Conservation (phyloP, 2,113 vertebrate species). For the Casuarius casuarius region DNA sequence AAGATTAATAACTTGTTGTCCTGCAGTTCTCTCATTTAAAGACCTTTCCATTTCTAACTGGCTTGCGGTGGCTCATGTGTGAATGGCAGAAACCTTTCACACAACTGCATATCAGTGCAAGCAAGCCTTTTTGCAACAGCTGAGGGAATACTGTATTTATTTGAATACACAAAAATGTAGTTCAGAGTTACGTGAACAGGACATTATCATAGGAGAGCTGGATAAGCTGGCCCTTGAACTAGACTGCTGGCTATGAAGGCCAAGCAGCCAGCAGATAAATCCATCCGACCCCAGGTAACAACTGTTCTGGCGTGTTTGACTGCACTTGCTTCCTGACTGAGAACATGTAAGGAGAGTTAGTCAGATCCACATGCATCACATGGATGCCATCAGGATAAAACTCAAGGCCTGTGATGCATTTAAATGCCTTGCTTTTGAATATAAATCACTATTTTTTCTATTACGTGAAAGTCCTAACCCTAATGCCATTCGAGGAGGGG, state of each 20-base stretch:
- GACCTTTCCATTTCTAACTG: background rate
- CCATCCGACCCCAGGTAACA: background rate
- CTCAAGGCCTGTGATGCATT: background rate
- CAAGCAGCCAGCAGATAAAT: background rate
- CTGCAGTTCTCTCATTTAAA: background rate
- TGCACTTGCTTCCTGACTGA: background rate
- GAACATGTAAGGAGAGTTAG: background rate
- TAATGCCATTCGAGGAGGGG: background rate
- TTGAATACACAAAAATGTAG: background rate
- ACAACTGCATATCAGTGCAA: background rate
- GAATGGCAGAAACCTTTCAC: background rate
- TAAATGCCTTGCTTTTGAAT: background rate
- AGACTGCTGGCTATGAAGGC: background rate
- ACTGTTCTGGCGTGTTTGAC: background rate
- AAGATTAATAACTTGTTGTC: no score
- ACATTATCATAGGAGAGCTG: background rate
- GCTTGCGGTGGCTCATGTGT: background rate
- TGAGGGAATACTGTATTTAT: background rate
- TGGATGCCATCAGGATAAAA: background rate
- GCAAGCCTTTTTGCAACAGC: background rate
- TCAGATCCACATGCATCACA: accelerated
- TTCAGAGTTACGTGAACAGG: background rate
- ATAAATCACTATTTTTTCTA: background rate
- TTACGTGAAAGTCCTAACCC: background rate
- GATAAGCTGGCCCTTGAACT: background rate